These are phyloP conservation scores for Muschampia plurimacula DNA, from an alignment of 2,888 invertebrate species.

Conservation along the genomic window DNA sequence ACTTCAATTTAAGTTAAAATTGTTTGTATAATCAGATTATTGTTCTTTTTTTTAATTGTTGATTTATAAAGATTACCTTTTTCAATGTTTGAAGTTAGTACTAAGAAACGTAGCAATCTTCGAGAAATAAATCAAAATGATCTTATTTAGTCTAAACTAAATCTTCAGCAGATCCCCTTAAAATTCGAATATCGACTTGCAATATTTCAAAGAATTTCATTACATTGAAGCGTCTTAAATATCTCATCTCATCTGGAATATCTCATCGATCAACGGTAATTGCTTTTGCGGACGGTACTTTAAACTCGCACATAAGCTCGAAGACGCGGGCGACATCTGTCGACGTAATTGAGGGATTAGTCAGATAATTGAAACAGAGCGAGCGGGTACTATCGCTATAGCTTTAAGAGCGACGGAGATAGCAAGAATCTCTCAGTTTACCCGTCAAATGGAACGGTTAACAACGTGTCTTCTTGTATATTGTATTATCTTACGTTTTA, in stretches of 20 bases:
- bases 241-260: constrained; percentile 35
- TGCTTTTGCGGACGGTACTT: constrained; percentile 80
- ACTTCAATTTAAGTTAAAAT: no score
- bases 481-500: constrained; percentile 86
- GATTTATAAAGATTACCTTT: neutral
- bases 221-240: constrained; percentile 29
- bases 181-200: constrained; percentile 8
- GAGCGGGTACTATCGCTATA: constrained; percentile 59
- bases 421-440: constrained; percentile 61
- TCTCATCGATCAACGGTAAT: constrained; percentile 75
- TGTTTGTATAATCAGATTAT: no score
- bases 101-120: neutral
- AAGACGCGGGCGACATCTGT: constrained; percentile 86
- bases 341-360: constrained; percentile 89
- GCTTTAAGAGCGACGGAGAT: constrained; percentile 63
- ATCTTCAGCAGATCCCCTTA: neutral
- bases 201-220: constrained; percentile 29
- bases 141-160: neutral
- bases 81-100: neutral
- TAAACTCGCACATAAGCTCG: constrained; percentile 83
- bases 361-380: constrained; percentile 88
- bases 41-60: neutral
- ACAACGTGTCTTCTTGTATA: constrained; percentile 89
- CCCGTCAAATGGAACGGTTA: constrained; percentile 83
- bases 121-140: neutral